Evolutionary conservation across 2,113 vertebrate species (phyloP).

Genomic region (Mastomys natalensis): DNA sequence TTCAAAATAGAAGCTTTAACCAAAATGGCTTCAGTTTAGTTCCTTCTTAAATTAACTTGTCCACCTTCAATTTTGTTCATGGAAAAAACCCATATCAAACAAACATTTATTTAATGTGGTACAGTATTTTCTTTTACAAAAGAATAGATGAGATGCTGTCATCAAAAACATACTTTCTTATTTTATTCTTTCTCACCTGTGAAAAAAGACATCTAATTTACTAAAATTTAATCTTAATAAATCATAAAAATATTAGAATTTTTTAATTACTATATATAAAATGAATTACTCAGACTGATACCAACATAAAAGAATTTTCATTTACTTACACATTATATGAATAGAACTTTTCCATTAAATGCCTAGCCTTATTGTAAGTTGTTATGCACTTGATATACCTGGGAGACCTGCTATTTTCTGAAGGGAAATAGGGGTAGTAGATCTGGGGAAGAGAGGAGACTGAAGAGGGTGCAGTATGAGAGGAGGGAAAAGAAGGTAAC

Average conservation of each 20-base stretch:
- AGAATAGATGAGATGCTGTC: not conserved
- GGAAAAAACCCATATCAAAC: not conserved
- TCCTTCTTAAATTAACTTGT: no score
- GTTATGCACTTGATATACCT: not conserved
- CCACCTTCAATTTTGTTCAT: no score
- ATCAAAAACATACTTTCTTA: not conserved
- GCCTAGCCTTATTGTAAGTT: not conserved
- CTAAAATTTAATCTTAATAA: not conserved
- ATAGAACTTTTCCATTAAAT: not conserved
- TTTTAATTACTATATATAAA: not conserved
- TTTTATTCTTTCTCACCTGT: slow-evolving; percentile 2
- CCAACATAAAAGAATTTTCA: not conserved
- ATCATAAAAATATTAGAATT: not conserved
- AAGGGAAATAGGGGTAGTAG: no score
- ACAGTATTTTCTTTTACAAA: not conserved
- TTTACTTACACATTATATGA: not conserved
- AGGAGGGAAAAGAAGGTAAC: no score
- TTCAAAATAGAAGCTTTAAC: no score
- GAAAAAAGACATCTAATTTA: slow-evolving; percentile 12
- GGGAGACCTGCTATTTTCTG: not conserved
- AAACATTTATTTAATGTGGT: not conserved
- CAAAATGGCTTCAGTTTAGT: no score
- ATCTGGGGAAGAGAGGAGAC: no score
- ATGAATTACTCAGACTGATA: not conserved
- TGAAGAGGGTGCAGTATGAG: no score